A percentile compares a stretch with the other conserved stretches of the same genome.
Conservation (phyloP, 2,888 invertebrate species). For the Rhagium mordax region DNA sequence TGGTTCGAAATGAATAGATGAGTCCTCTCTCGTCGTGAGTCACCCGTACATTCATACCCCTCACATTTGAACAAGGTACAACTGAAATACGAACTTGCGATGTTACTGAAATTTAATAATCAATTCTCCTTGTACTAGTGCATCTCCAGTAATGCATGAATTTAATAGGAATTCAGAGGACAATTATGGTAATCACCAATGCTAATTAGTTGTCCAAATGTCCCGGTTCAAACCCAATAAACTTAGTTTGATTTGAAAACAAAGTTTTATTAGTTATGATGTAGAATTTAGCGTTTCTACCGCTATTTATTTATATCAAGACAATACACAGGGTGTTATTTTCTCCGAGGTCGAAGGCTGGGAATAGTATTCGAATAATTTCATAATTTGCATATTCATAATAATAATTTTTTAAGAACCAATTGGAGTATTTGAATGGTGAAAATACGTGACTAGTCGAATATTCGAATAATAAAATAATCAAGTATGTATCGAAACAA, state of each 20-base stretch:
- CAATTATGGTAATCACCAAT: constrained; percentile 53
- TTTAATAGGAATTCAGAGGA: constrained; percentile 50
- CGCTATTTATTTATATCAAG: too few species aligned
- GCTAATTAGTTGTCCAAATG: constrained; percentile 52
- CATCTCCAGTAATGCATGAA: constrained; percentile 43
- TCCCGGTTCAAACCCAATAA: constrained; percentile 44
- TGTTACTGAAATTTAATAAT: constrained; percentile 34
- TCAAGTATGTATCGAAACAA: too few species aligned
- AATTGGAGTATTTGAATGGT: too few species aligned
- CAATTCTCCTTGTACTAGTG: constrained; percentile 20
- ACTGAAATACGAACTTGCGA: constrained; percentile 33
- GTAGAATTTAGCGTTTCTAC: too few species aligned
- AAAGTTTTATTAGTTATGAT: too few species aligned
- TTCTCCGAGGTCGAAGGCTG: too few species aligned
- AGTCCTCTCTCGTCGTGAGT: constrained; percentile 6
- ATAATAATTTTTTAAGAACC: too few species aligned
- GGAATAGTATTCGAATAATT: too few species aligned
- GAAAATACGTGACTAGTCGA: too few species aligned
- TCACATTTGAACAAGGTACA: constrained; percentile 26
- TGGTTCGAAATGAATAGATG: constrained; percentile 28
- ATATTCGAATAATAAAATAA: too few species aligned
- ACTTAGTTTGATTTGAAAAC: constrained; percentile 34
- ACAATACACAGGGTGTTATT: too few species aligned
- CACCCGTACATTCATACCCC: constrained; percentile 4
- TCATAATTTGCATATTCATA: too few species aligned